A percentile compares a stretch with the other conserved stretches of the same genome.
phyloP scores from a whole-genome alignment of 1,140 invertebrate species.

The Pogonomyrmex barbatus region DNA sequence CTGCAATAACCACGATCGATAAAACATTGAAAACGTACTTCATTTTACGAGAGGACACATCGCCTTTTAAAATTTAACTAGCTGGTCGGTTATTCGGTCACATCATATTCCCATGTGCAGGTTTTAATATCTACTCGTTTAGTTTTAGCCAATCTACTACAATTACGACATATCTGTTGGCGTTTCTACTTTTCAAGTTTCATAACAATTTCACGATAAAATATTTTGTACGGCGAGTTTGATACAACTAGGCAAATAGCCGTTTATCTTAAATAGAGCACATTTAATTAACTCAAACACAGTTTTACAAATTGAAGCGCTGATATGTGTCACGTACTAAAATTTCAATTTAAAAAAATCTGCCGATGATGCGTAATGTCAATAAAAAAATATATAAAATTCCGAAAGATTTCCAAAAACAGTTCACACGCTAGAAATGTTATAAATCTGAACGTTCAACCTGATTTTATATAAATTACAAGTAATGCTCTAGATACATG shows the following conservation, averaged over 20 bases:
- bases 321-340: constrained; percentile 7
- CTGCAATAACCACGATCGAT: constrained; percentile 50
- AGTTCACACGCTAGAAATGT: not conserved
- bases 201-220: not conserved
- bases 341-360: constrained; percentile 17
- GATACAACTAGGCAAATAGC: not conserved
- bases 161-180: not conserved
- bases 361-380: not conserved
- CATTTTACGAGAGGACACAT: constrained; percentile 28
- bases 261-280: not conserved
- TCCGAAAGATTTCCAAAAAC: not conserved
- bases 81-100: not conserved
- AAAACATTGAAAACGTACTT: constrained; percentile 52
- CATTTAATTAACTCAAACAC: not conserved
- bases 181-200: not conserved
- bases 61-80: constrained; percentile 45
- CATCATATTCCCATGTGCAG: not conserved
- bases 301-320: not conserved
- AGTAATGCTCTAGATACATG: not conserved
- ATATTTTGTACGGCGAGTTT: not conserved
- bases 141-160: constrained; percentile 12
- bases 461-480: constrained; percentile 10
- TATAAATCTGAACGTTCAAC: not conserved
- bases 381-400: not conserved
- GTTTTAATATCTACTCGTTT: constrained; percentile 48